Evolutionary conservation across 1,140 invertebrate genomes (phyloP).

Genomic region (Drosophila nebulosa): DNA sequence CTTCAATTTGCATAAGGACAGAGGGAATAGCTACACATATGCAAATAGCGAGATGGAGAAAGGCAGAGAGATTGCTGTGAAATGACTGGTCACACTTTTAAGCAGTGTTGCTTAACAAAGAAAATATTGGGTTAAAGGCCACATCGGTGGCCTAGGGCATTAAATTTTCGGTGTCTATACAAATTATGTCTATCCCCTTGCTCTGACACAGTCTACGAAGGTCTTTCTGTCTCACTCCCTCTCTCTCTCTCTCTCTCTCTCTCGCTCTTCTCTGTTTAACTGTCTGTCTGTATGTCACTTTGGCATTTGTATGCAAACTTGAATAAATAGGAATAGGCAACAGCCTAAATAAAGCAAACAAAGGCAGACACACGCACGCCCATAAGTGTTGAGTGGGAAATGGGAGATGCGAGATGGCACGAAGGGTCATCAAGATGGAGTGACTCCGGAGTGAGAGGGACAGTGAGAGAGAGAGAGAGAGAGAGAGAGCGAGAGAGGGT

Average conservation of each 20-base stretch:
- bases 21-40: neutral
- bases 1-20: neutral
- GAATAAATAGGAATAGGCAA: slow-evolving; percentile 64
- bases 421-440: slow-evolving; percentile 20
- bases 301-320: slow-evolving; percentile 56
- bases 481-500: neutral
- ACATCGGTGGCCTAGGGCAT: slow-evolving; percentile 1
- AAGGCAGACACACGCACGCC: slow-evolving; percentile 49
- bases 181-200: neutral
- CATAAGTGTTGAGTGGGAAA: slow-evolving; percentile 31
- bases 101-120: neutral
- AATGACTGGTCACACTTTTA: neutral
- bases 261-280: neutral
- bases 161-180: neutral
- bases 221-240: neutral
- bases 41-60: neutral
- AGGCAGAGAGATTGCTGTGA: neutral
- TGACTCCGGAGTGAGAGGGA: no score
- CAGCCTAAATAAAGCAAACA: slow-evolving; percentile 66
- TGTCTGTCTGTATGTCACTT: slow-evolving; percentile 7
- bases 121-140: neutral
- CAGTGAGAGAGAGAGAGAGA: neutral
- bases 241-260: neutral
- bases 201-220: no score
- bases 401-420: neutral